Conservation (phyloP, 2,888 invertebrate genomes). For the Drosophila fungiperda region DNA sequence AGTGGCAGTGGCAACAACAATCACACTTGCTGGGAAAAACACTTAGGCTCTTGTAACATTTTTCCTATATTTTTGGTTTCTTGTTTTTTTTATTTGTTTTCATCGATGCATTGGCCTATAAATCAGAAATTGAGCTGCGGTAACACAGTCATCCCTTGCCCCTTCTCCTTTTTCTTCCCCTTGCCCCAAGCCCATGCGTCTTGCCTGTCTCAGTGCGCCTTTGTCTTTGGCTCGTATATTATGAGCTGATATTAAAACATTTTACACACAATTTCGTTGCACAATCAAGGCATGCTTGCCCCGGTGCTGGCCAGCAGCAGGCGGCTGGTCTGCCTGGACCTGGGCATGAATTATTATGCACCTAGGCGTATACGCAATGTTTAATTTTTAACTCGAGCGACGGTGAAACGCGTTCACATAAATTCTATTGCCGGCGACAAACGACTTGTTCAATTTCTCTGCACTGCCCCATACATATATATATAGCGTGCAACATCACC, state of each 20-base stretch:
- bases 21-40: slow-evolving; percentile 49
- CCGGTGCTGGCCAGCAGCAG: slow-evolving; percentile 7
- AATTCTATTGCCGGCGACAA: slow-evolving; percentile 76
- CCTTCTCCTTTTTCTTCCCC: too few species aligned
- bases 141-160: slow-evolving; percentile 8
- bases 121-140: slow-evolving; percentile 77
- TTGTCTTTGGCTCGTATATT: slow-evolving; percentile 65
- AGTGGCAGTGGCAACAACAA: slow-evolving; percentile 33
- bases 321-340: slow-evolving; percentile 24
- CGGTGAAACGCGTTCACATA: slow-evolving; percentile 62
- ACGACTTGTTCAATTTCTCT: slow-evolving; percentile 79
- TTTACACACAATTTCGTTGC: slow-evolving; percentile 79
- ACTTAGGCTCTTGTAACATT: slow-evolving; percentile 38
- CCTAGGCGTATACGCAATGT: slow-evolving; percentile 82
- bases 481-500: slow-evolving; percentile 4
- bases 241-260: slow-evolving; percentile 78
- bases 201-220: slow-evolving; percentile 9
- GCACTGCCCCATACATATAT: slow-evolving; percentile 12
- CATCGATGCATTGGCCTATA: slow-evolving; percentile 49
- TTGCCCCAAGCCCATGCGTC: background rate
- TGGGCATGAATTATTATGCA: slow-evolving; percentile 79
- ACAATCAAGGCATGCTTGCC: slow-evolving; percentile 26
- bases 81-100: slow-evolving; percentile 16
- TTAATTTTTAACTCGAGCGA: slow-evolving; percentile 77
- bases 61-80: slow-evolving; percentile 7